Evolutionary conservation across 2,113 vertebrate genomes (phyloP).

Genomic region (Ardeotis arabs): DNA sequence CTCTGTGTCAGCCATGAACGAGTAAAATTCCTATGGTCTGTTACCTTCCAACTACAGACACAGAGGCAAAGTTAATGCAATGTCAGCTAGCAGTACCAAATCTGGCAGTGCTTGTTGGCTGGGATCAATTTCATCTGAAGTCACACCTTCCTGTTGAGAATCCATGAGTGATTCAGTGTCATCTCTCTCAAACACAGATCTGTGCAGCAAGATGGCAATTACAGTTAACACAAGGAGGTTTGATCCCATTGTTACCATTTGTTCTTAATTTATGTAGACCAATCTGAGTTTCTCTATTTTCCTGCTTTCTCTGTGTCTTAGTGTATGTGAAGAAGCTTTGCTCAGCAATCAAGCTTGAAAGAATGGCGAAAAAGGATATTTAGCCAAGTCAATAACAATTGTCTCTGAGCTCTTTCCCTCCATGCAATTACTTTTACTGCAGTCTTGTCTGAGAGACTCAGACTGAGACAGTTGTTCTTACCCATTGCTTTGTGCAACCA

Average conservation of each 20-base stretch:
- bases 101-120: not conserved
- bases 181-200: not conserved
- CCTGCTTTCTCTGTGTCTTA: not conserved
- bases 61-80: not conserved
- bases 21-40: not conserved
- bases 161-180: fast-evolving
- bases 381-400: not conserved
- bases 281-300: not conserved
- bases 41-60: not conserved
- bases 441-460: not conserved
- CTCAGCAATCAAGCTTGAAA: not conserved
- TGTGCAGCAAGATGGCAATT: not conserved
- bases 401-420: not conserved
- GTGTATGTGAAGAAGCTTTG: not conserved
- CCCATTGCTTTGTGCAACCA: not conserved
- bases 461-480: not conserved
- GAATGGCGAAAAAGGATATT: not conserved
- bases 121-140: not conserved
- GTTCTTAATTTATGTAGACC: not conserved
- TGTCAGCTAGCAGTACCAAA: not conserved
- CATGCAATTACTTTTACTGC: not conserved
- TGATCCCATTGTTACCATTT: not conserved
- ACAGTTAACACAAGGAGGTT: not conserved
- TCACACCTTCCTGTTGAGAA: not conserved
- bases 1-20: not conserved